Conservation (phyloP, 2,113 vertebrate species). For the Pantherophis guttatus region DNA sequence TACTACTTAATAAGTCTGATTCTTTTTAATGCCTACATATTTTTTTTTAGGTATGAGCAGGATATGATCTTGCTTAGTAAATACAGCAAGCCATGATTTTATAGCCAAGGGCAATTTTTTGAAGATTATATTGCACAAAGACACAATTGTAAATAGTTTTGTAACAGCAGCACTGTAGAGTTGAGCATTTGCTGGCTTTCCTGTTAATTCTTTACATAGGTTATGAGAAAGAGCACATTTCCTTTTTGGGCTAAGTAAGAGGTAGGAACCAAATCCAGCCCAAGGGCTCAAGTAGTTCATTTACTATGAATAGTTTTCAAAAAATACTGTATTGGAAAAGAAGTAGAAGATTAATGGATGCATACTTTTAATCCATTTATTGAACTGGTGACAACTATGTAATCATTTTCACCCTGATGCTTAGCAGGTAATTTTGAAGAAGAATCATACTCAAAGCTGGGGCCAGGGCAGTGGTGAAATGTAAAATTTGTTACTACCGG, state of each 20-base stretch:
- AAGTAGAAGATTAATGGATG: background rate
- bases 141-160: conserved; percentile 62
- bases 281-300: background rate
- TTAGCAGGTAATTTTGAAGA: background rate
- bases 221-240: conserved; percentile 37
- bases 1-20: background rate
- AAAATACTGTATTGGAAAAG: background rate
- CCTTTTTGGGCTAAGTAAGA: conserved; percentile 10
- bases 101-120: conserved; percentile 63
- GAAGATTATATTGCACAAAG: conserved; percentile 69
- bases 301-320: conserved; percentile 20
- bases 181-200: conserved; percentile 47
- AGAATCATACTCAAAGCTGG: background rate
- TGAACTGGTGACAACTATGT: background rate
- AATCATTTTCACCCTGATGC: background rate
- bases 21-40: conserved; percentile 2
- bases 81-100: conserved; percentile 60
- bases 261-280: background rate
- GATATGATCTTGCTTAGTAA: conserved; percentile 48
- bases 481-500: too few species aligned
- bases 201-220: conserved; percentile 58
- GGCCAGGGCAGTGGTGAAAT: background rate
- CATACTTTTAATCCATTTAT: background rate
- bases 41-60: conserved; percentile 27
- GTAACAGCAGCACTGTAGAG: conserved; percentile 49